Conservation (phyloP, 2,113 vertebrate genomes). For the Brachypodius melanocephalos region DNA sequence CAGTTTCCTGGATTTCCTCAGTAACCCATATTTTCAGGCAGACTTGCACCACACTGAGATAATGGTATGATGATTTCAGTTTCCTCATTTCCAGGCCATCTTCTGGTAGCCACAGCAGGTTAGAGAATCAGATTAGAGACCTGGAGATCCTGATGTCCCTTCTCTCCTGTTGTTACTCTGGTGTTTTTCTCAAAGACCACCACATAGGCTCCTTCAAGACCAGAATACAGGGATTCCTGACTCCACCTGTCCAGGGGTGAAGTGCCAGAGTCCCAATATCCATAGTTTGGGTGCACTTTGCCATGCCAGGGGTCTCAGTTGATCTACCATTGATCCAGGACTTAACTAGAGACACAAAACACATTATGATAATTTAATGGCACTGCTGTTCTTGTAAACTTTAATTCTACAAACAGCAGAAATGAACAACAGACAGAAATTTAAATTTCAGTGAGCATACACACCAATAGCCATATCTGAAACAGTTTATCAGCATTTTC, state of each 20-base stretch:
- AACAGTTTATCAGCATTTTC: not conserved
- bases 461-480: not conserved
- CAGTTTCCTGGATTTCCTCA: not conserved
- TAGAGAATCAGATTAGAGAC: not conserved
- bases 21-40: not conserved
- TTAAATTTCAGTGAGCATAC: not conserved
- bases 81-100: not conserved
- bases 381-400: not conserved
- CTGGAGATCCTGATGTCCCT: not conserved
- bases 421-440: not conserved
- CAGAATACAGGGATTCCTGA: not conserved
- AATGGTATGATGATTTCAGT: not conserved
- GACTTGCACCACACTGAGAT: not conserved
- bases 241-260: accelerated
- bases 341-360: not conserved
- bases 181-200: not conserved
- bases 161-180: not conserved
- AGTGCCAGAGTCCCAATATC: accelerated
- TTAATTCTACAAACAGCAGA: not conserved
- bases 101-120: not conserved
- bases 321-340: not conserved
- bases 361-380: not conserved
- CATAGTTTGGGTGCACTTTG: not conserved
- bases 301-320: not conserved
- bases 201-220: not conserved